Base-by-base conservation (phyloP, 2,888 invertebrate genomes). In the Drosophila lutescens region DNA sequence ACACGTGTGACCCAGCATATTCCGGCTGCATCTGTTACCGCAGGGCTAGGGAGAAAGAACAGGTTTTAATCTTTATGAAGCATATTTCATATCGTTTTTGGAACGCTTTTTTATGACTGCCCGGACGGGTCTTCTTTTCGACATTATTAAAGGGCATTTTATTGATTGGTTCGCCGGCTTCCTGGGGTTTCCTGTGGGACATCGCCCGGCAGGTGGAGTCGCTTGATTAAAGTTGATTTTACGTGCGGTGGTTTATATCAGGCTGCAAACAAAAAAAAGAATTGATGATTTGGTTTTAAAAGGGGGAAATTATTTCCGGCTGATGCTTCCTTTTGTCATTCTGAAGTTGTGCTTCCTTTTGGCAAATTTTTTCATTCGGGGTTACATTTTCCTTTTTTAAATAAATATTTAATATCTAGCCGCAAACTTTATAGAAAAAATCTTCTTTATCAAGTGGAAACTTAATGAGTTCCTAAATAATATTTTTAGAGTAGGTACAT, bases 51-150 rank as follows among this genome's bases (percentile, higher is more conserved):
- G 10, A 4, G 36, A n/a, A 49, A 23, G 60, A 41, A 47, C 65
- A 65, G 67, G 56, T 74, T 73, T 74, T 74, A 74, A 74, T 74
- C 67, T 74, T 73, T 74, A 73, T 73, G 73, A 70, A 56, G 73
- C 60, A 67, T 73, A 60, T 74, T 74, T 74, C 57, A 74, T 61
- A 73, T 72, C 70, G 69, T 60, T 61, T 70, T 69, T 69, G 60
- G 69, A 66, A 66, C 66, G 66, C 47, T 68, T 70, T 70, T 69
- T 70, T 60, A 51, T 50, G 59, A 60, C 68, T 60, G 54, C 65
- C 63, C 46, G 65, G 53, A 55, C 43, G 44, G 68, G 68, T 63
- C 65, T 67, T 65, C 55, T 65, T 67, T 65, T 65, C 66, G 55
- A 30, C 66, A 55, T 65, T 67, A 67, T 67, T 65, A 67, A 67